Evolutionary conservation across 1,140 invertebrate genomes (phyloP), one percentile per base, ranked within the genome.

Genomic region (Aricia agestis): DNA sequence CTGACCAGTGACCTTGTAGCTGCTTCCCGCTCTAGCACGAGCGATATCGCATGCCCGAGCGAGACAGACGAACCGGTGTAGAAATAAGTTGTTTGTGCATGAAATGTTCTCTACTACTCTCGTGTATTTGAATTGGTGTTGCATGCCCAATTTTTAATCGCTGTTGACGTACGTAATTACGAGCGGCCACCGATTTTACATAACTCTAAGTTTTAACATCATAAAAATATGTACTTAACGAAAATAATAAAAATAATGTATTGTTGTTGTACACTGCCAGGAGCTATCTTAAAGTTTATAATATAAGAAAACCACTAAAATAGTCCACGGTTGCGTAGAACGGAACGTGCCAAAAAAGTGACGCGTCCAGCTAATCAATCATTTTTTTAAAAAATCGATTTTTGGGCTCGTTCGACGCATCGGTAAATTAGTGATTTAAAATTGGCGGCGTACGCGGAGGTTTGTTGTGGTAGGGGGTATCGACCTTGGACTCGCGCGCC

Each of bases 1-100:
- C 83, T 90, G 86, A 87, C 87, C 87, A 82, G 87, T 87, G 87
- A 90, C 88, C 88, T 90, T 90, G 88, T 90, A 81, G 76, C 45
- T 76, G 76, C 74, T 71, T 86, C 83, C 75, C 79, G 36, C 78
- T 89, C 82, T 66, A 75, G 74, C 83, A 31, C 70, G 70, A 17
- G 18, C 67, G 65, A 65, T 19, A 42, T 52, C 41, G 19, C 18
- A 57, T 15, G 75, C 32, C 76, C 63, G 76, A 82, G 67, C 69
- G 83, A 76, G 77, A 83, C 68, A 65, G 63, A 78, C 68, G 42
- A 69, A 84, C 80, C 82, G 82, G 82, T 84, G 84, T 83, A 76
- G 78, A 78, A 85, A 82, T 84, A 80, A 87, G 81, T 83, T 83
- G 83, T 85, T 86, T 85, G 82, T 85, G 83, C 85, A 83, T 80